Conservation (phyloP, 2,797 vertebrate genomes). For the Sciurus carolinensis region DNA sequence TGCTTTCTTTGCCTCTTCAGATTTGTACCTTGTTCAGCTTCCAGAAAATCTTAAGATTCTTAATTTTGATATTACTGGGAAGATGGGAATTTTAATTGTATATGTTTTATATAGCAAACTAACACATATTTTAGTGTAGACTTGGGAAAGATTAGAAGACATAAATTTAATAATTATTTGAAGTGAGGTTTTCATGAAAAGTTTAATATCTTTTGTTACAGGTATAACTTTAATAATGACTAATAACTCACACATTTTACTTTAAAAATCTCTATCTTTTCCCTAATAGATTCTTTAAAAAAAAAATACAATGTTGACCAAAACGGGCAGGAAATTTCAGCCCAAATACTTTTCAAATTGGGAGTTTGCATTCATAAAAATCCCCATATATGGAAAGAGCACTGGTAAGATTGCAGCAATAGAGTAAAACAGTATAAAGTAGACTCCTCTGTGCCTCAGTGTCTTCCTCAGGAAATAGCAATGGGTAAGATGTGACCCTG, state of each 20-base stretch:
- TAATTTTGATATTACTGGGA: neutral
- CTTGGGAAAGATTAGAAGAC: neutral
- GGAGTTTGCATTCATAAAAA: neutral
- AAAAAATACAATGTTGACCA: neutral
- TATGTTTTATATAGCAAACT: neutral
- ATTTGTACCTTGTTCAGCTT: neutral
- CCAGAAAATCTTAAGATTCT: neutral
- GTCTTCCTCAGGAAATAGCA: neutral
- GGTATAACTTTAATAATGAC: neutral
- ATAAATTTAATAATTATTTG: neutral
- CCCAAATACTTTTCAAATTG: neutral
- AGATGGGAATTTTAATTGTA: neutral
- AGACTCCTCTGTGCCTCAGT: accelerated
- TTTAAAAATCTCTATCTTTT: neutral
- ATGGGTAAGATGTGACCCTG: neutral
- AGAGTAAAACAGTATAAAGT: neutral
- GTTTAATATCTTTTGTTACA: neutral
- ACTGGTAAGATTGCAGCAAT: neutral
- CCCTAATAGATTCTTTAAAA: neutral
- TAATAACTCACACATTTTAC: neutral
- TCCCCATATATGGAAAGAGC: neutral
- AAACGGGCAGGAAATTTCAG: neutral
- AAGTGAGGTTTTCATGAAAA: neutral
- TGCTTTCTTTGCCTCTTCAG: neutral
- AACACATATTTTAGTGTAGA: neutral